Percentiles rank a stretch among this genome's conserved stretches.
Conservation (phyloP, 2,113 vertebrate genomes). For the Rhinoderma darwinii region DNA sequence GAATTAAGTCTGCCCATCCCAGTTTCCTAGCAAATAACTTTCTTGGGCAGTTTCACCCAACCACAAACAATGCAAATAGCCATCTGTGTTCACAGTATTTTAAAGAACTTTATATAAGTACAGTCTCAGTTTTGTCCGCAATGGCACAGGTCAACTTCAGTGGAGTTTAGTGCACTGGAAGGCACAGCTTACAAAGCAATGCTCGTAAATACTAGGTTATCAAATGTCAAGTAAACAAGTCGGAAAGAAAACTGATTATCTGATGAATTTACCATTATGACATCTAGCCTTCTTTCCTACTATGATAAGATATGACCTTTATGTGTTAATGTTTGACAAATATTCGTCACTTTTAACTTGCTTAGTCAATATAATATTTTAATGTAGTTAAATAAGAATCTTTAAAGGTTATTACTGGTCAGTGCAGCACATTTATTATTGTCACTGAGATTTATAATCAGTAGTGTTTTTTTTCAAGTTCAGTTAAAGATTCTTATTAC, state of each 20-base stretch:
- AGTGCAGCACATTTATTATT: background rate
- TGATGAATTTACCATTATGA: background rate
- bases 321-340: background rate
- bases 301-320: background rate
- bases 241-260: background rate
- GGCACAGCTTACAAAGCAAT: background rate
- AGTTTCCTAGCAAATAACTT: slow-evolving; percentile 58
- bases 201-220: background rate
- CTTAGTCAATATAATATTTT: background rate
- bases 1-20: slow-evolving; percentile 50
- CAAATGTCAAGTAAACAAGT: background rate
- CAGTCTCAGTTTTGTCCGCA: background rate
- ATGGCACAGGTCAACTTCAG: background rate
- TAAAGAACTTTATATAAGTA: slow-evolving; percentile 38
- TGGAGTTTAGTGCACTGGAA: background rate
- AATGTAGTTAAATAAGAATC: background rate
- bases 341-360: background rate
- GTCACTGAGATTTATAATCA: background rate
- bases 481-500: too few relatives aligned
- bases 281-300: background rate
- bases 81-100: slow-evolving; percentile 31
- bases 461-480: too few relatives aligned
- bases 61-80: slow-evolving; percentile 19
- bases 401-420: background rate
- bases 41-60: slow-evolving; percentile 47